Conservation (phyloP, 2,113 vertebrate genomes). For the Prunella fulvescens region DNA sequence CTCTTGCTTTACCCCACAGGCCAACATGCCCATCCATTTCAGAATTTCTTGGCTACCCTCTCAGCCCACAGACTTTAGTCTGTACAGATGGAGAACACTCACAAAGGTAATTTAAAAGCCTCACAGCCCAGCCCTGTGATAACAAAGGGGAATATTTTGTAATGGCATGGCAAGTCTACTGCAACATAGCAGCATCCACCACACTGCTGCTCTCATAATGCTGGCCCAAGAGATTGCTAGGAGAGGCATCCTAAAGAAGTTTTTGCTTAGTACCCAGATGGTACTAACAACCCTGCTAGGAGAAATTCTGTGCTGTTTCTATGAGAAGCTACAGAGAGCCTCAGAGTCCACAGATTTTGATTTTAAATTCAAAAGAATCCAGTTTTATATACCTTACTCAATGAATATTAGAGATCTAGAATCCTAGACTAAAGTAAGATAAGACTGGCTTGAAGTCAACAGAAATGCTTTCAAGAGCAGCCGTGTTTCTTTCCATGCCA, state of each 20-base stretch:
- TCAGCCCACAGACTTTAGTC: background rate
- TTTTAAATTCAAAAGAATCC: background rate
- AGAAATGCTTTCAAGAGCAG: constrained; percentile 16
- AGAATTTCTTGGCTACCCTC: background rate
- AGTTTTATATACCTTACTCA: background rate
- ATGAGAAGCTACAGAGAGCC: background rate
- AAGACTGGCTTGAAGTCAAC: background rate
- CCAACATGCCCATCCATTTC: background rate
- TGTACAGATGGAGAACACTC: background rate
- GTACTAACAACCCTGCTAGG: background rate
- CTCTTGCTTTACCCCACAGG: background rate
- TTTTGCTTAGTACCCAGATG: background rate
- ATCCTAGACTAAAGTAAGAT: background rate
- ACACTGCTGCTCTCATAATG: background rate
- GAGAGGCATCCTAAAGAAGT: background rate
- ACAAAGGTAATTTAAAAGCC: background rate
- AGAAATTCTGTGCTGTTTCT: background rate
- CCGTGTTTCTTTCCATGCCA: background rate
- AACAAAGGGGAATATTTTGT: background rate
- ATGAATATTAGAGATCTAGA: background rate
- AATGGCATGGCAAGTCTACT: background rate
- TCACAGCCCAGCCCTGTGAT: background rate
- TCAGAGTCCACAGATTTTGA: background rate
- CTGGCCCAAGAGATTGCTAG: background rate
- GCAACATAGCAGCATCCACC: background rate